Conservation (phyloP, 2,888 invertebrate species). For the Ptychoptera contaminata region DNA sequence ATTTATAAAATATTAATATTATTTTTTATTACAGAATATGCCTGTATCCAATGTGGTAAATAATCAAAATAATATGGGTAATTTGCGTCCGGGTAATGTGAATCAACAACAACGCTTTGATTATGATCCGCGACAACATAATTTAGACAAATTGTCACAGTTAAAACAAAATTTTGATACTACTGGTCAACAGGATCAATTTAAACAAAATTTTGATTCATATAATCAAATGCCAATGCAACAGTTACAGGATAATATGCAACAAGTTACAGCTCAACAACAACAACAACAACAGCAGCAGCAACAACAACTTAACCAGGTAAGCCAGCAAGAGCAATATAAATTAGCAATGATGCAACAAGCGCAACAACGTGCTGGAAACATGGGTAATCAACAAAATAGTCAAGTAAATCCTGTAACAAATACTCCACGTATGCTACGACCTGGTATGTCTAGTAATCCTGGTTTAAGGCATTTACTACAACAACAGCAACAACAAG, state of each 20-base stretch:
- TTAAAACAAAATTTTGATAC: slow-evolving; percentile 56
- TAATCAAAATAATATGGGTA: slow-evolving; percentile 23
- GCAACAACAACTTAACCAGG: slow-evolving; percentile 6
- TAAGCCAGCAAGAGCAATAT: slow-evolving; percentile 1
- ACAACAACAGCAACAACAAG: slow-evolving; percentile 37
- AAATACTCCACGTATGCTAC: slow-evolving; percentile 48
- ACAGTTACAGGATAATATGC: slow-evolving; percentile 8
- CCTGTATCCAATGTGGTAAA: slow-evolving; percentile 15
- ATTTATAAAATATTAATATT: too few species aligned
- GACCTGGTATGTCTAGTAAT: slow-evolving; percentile 60
- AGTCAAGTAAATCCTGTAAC: slow-evolving; percentile 15
- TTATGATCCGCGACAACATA: slow-evolving; percentile 42
- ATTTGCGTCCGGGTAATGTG: slow-evolving; percentile 28
- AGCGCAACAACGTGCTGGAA: slow-evolving; percentile 20
- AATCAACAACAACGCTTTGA: slow-evolving; percentile 16
- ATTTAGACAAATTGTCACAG: slow-evolving; percentile 57
- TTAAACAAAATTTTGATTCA: slow-evolving; percentile 51
- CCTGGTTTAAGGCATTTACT: slow-evolving; percentile 64
- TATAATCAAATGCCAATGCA: slow-evolving; percentile 27
- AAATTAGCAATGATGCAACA: slow-evolving; percentile 2
- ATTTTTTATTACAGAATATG: slow-evolving; percentile 33
- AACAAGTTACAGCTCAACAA: neutral
- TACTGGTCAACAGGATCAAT: slow-evolving; percentile 67
- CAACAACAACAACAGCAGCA: slow-evolving; percentile 12
- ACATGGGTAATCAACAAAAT: slow-evolving; percentile 27